Percentiles rank a stretch among this genome's conserved stretches.
These are phyloP conservation scores for Podarcis lilfordi DNA, from an alignment of 2,797 vertebrate species.

Conservation along the genomic window DNA sequence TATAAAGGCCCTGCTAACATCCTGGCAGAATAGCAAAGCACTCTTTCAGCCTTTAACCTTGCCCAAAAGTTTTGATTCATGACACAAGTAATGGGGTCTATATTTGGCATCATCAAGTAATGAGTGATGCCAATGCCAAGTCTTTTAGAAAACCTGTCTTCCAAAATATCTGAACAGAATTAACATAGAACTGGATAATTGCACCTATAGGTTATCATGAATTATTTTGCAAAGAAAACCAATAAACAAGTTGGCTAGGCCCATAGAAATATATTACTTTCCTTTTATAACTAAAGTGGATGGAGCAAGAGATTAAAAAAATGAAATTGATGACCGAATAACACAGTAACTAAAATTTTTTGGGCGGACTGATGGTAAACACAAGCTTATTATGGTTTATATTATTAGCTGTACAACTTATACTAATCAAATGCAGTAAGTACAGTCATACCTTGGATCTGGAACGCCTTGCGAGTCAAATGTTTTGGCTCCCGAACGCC, in stretches of 20 bases:
- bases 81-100: not conserved
- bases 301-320: too few species aligned
- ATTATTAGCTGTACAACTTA: not conserved
- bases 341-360: not conserved
- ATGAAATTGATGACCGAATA: not conserved
- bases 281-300: not conserved
- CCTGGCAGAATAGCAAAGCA: not conserved
- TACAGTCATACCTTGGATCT: too few species aligned
- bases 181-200: not conserved
- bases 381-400: not conserved
- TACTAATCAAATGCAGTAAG: not conserved
- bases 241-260: conserved; percentile 1
- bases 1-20: not conserved
- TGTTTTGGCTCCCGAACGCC: too few species aligned
- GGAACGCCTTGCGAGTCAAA: too few species aligned
- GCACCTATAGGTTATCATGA: not conserved
- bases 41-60: not conserved
- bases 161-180: not conserved
- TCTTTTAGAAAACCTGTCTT: not conserved
- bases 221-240: not conserved
- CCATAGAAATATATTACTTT: not conserved
- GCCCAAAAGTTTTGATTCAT: not conserved
- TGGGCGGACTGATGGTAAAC: too few species aligned
- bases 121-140: not conserved
- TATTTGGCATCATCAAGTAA: not conserved